Percentiles rank a stretch among this genome's conserved stretches.
Evolutionary conservation across 2,797 vertebrate species (phyloP).

Genomic region (Rhinoraja longicauda): DNA sequence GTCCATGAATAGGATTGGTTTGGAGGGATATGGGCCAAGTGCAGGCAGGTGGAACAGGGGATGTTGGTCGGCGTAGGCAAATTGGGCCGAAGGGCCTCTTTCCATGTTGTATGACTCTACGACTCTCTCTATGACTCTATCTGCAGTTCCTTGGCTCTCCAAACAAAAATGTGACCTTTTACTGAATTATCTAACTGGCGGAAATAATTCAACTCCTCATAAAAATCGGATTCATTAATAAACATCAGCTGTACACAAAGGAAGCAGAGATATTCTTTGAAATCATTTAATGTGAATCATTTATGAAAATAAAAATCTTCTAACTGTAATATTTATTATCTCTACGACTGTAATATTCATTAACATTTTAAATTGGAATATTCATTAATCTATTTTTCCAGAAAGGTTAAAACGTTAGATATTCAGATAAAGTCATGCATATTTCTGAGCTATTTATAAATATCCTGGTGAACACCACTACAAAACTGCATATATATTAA

Average conservation of each 20-base stretch:
- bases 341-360: too few relatives aligned
- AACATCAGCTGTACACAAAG: neutral
- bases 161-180: neutral
- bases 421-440: neutral
- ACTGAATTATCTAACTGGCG: neutral
- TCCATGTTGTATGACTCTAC: too few relatives aligned
- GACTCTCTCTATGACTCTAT: too few relatives aligned
- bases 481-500: neutral
- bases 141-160: too few relatives aligned
- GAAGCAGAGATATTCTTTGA: neutral
- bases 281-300: neutral
- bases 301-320: neutral
- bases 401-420: too few relatives aligned
- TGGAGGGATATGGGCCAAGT: too few relatives aligned
- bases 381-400: conserved; percentile 15
- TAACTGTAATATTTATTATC: neutral
- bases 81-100: too few relatives aligned
- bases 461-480: neutral
- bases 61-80: too few relatives aligned
- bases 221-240: neutral
- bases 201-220: neutral
- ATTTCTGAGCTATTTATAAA: neutral
- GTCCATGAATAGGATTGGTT: too few relatives aligned
- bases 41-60: too few relatives aligned
- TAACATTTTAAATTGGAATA: neutral